phyloP scores from a whole-genome alignment of 2,113 vertebrate genomes.

The Regulus satrapa region DNA sequence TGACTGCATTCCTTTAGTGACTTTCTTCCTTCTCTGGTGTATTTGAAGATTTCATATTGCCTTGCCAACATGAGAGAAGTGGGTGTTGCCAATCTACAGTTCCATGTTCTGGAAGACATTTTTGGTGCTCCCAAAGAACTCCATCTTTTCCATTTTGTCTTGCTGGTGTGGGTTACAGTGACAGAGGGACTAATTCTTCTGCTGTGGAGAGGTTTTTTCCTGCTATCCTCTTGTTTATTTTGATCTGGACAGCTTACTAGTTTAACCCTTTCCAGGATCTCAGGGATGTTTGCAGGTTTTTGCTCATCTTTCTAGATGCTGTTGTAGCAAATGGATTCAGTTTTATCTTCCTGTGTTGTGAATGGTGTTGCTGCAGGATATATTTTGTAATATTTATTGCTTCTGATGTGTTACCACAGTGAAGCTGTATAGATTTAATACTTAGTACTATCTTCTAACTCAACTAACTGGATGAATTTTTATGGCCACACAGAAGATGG shows the following conservation, averaged over 20 bases:
- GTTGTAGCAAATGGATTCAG: not conserved
- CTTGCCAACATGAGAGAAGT: not conserved
- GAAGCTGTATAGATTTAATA: not conserved
- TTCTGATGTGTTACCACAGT: not conserved
- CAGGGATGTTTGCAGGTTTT: not conserved
- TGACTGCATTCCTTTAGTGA: not conserved
- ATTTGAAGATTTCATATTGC: not conserved
- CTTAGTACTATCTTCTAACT: not conserved
- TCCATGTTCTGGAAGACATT: not conserved
- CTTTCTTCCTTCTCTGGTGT: not conserved
- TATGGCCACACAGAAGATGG: not conserved
- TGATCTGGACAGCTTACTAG: not conserved
- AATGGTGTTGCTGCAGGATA: not conserved
- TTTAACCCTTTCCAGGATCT: not conserved
- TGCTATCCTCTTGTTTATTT: not conserved
- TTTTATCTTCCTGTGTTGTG: not conserved
- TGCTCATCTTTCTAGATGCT: not conserved
- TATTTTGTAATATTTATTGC: not conserved
- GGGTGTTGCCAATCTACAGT: not conserved
- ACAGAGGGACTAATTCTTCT: not conserved
- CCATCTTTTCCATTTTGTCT: not conserved
- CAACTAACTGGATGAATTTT: not conserved
- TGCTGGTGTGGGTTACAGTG: not conserved
- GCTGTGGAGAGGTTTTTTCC: not conserved
- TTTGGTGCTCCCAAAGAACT: not conserved